These are phyloP conservation scores for Atrichornis clamosus DNA, from an alignment of 2,113 vertebrate species.

Conservation along the genomic window DNA sequence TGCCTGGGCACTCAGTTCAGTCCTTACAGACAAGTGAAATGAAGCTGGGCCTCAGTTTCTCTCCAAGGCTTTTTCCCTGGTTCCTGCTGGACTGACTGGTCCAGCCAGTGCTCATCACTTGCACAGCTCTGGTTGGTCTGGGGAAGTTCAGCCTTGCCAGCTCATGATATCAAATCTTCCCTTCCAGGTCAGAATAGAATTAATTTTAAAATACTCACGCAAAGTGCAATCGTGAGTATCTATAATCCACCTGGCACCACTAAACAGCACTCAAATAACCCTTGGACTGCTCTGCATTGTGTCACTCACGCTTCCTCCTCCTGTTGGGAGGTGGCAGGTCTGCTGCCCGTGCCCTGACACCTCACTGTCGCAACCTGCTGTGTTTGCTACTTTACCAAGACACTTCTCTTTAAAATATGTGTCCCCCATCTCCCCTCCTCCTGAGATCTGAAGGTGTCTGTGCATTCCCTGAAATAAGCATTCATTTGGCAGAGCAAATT, in stretches of 20 bases:
- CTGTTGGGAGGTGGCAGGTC: background rate
- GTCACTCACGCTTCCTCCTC: background rate
- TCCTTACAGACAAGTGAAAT: background rate
- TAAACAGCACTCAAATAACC: background rate
- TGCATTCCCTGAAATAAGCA: background rate
- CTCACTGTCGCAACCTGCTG: background rate
- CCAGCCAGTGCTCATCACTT: background rate
- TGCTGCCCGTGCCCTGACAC: background rate
- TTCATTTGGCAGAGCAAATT: background rate
- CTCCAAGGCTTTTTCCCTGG: background rate
- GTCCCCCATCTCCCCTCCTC: background rate
- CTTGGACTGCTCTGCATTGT: background rate
- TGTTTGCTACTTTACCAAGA: background rate
- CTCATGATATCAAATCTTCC: background rate
- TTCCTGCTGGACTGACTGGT: background rate
- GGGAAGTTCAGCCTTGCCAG: background rate
- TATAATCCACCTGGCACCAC: background rate
- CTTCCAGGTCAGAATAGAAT: background rate
- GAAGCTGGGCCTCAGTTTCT: background rate
- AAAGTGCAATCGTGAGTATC: background rate
- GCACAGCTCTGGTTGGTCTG: fast-evolving
- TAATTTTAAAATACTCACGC: background rate
- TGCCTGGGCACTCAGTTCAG: background rate
- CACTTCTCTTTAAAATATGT: background rate
- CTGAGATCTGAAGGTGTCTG: background rate